A percentile compares a stretch with the other conserved stretches of the same genome.
Conservation (phyloP, 1,140 invertebrate species). For the Vanessa atalanta region DNA sequence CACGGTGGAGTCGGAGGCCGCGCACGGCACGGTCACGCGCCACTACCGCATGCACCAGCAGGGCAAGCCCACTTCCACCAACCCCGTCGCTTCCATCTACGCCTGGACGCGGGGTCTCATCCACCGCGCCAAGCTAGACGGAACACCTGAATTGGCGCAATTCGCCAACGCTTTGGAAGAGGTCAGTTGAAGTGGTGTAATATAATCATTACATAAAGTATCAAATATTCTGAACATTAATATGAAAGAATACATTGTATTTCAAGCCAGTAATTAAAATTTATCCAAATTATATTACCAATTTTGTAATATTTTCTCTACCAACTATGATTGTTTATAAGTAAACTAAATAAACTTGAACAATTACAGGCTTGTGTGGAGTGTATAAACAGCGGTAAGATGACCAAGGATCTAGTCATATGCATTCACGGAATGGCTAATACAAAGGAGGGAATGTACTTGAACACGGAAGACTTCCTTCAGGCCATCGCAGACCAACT, state of each 20-base stretch:
- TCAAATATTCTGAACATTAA: too few species aligned
- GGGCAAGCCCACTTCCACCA: slow-evolving; percentile 92
- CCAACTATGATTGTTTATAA: too few species aligned
- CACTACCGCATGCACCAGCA: slow-evolving; percentile 93
- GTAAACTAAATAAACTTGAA: background rate
- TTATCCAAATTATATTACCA: too few species aligned
- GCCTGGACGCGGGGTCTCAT: slow-evolving; percentile 93
- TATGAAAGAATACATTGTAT: too few species aligned
- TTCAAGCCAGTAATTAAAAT: too few species aligned
- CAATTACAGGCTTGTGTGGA: slow-evolving; percentile 87
- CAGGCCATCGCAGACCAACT: slow-evolving; percentile 90
- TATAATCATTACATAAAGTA: too few species aligned
- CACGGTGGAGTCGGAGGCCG: slow-evolving; percentile 94
- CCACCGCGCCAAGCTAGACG: slow-evolving; percentile 91
- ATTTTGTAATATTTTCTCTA: too few species aligned
- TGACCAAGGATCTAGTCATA: slow-evolving; percentile 95
- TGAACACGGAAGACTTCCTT: slow-evolving; percentile 93
- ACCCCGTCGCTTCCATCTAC: slow-evolving; percentile 95
- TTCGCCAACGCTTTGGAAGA: slow-evolving; percentile 81
- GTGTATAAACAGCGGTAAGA: slow-evolving; percentile 92
- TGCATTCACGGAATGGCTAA: slow-evolving; percentile 91
- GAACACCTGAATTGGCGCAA: slow-evolving; percentile 86
- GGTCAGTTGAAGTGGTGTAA: slow-evolving; percentile 43
- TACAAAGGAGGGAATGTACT: slow-evolving; percentile 89
- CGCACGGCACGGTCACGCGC: slow-evolving; percentile 95